A percentile compares a stretch with the other conserved stretches of the same genome.
phyloP scores from a whole-genome alignment of 2,113 vertebrate genomes.

The Malaclemys terrapin region DNA sequence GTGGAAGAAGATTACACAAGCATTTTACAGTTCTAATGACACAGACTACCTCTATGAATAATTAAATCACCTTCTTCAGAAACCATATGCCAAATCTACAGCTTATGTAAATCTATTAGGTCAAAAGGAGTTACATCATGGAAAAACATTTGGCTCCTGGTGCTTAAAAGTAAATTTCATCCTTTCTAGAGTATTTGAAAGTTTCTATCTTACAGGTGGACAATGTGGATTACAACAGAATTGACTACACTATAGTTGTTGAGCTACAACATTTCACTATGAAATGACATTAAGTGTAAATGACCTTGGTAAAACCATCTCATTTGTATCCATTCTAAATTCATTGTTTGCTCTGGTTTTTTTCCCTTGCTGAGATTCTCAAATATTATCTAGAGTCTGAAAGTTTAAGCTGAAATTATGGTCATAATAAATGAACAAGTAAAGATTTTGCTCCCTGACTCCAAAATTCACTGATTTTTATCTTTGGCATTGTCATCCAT shows the following conservation, averaged over 20 bases:
- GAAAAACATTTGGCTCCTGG: not conserved
- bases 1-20: not conserved
- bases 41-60: not conserved
- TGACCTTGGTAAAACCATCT: accelerated
- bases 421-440: not conserved
- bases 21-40: not conserved
- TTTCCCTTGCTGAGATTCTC: not conserved
- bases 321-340: not conserved
- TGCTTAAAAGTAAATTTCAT: not conserved
- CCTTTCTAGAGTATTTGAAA: not conserved
- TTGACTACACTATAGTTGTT: accelerated
- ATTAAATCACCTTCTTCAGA: not conserved
- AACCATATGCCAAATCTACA: accelerated
- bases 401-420: not conserved
- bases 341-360: accelerated
- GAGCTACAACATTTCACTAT: accelerated
- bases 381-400: accelerated
- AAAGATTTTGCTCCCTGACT: not conserved
- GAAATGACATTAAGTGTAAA: not conserved
- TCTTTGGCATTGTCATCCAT: not conserved
- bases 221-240: not conserved
- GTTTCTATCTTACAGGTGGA: not conserved
- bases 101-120: not conserved
- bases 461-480: not conserved
- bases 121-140: not conserved